These are phyloP conservation scores for Agriopis marginaria DNA, from an alignment of 2,888 invertebrate genomes.

Conservation along the genomic window DNA sequence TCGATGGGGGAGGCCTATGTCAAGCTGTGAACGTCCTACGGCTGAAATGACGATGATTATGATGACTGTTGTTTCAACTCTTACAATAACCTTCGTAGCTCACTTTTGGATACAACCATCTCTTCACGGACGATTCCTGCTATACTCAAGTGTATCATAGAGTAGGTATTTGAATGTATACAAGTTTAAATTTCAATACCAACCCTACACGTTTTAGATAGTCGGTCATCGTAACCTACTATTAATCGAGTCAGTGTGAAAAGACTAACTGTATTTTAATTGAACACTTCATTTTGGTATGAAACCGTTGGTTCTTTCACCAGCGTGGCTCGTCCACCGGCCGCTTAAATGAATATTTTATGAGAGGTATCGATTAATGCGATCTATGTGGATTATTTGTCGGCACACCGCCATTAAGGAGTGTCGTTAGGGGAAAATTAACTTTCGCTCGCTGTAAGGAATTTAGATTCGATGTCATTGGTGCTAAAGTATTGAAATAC, in stretches of 20 bases:
- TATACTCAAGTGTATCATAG: too few relatives aligned
- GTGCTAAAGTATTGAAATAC: background rate
- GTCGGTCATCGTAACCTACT: background rate
- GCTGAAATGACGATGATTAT: too few relatives aligned
- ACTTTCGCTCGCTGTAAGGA: slow-evolving; percentile 38
- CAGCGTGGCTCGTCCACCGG: background rate
- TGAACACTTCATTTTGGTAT: background rate
- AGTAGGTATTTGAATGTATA: too few relatives aligned
- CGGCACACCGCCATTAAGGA: slow-evolving; percentile 68
- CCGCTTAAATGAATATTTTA: slow-evolving; percentile 70
- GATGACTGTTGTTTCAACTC: too few relatives aligned
- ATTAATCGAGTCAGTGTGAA: background rate
- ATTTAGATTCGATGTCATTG: slow-evolving; percentile 22
- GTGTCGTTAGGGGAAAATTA: slow-evolving; percentile 47
- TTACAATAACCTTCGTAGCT: too few relatives aligned
- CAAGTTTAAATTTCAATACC: too few relatives aligned
- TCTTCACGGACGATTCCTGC: too few relatives aligned
- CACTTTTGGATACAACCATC: too few relatives aligned
- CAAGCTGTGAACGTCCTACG: too few relatives aligned
- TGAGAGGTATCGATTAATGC: slow-evolving; percentile 63
- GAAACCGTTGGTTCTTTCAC: background rate
- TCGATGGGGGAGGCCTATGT: too few relatives aligned
- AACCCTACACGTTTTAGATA: background rate
- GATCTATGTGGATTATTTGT: slow-evolving; percentile 70
- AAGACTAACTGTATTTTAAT: background rate